phyloP scores from a whole-genome alignment of 2,888 invertebrate genomes.

The Microchrysa polita region DNA sequence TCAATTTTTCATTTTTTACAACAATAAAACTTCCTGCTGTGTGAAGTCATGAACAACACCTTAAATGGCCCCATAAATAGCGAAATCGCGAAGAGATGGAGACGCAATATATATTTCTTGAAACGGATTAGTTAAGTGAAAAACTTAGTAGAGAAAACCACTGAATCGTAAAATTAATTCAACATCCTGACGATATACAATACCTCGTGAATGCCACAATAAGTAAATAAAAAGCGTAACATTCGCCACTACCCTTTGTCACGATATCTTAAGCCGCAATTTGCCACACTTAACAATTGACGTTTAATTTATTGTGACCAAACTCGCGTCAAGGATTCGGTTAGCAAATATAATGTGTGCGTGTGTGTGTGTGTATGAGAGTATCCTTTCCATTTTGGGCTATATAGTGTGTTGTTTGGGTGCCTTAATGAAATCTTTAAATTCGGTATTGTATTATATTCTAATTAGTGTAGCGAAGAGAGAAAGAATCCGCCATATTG shows the following conservation, averaged over 20 bases:
- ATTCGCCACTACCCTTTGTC: slow-evolving; percentile 34
- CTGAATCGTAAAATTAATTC: slow-evolving; percentile 25
- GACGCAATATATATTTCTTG: not conserved
- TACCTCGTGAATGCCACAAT: not conserved
- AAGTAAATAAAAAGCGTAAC: slow-evolving; percentile 1
- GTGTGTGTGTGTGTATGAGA: no score
- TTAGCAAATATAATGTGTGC: no score
- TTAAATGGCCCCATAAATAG: not conserved
- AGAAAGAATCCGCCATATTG: not conserved
- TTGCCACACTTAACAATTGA: slow-evolving; percentile 29
- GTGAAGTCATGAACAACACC: not conserved
- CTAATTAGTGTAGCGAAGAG: slow-evolving; percentile 17
- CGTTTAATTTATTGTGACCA: slow-evolving; percentile 14
- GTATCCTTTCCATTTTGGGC: slow-evolving; percentile 12
- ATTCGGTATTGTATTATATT: slow-evolving; percentile 15
- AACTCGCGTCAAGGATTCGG: not conserved
- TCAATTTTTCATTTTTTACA: no score
- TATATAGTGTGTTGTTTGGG: not conserved
- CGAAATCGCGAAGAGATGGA: not conserved
- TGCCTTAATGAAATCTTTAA: slow-evolving; percentile 30
- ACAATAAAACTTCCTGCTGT: not conserved
- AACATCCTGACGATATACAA: not conserved
- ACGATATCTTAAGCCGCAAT: slow-evolving; percentile 25
- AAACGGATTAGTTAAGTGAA: slow-evolving; percentile 1
- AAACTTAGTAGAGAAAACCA: slow-evolving; percentile 3